These are phyloP conservation scores for Rachycentron canadum DNA, from an alignment of 2,797 vertebrate genomes.

Conservation along the genomic window DNA sequence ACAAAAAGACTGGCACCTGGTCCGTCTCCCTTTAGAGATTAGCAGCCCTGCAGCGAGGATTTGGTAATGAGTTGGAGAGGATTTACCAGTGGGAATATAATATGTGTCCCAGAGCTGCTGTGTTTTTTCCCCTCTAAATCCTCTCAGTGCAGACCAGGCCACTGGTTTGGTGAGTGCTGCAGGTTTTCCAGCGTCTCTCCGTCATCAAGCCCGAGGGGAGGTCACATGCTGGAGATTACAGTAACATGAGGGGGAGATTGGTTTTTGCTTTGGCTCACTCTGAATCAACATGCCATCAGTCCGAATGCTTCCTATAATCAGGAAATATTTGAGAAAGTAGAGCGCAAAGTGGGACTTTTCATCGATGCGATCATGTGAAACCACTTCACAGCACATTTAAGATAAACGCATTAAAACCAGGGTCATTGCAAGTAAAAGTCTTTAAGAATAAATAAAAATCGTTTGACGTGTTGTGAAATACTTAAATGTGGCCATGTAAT, in stretches of 20 bases:
- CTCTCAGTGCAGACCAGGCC: slow-evolving; percentile 62
- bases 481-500: too few relatives aligned
- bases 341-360: background rate
- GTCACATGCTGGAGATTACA: slow-evolving; percentile 83
- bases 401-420: too few relatives aligned
- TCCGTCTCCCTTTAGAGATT: slow-evolving; percentile 73
- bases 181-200: slow-evolving; percentile 67
- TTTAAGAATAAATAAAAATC: too few relatives aligned
- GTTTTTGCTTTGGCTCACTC: slow-evolving; percentile 65
- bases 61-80: slow-evolving; percentile 79
- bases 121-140: slow-evolving; percentile 71
- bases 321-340: slow-evolving; percentile 41
- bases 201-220: slow-evolving; percentile 46
- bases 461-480: too few relatives aligned
- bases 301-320: slow-evolving; percentile 60
- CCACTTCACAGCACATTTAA: background rate
- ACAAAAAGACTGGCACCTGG: slow-evolving; percentile 73
- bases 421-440: too few relatives aligned
- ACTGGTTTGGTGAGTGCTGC: slow-evolving; percentile 67
- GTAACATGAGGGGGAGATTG: slow-evolving; percentile 73
- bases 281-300: slow-evolving; percentile 67
- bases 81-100: slow-evolving; percentile 79
- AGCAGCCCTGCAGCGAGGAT: slow-evolving; percentile 71
- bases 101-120: slow-evolving; percentile 70
- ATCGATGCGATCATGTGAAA: background rate